Conservation (phyloP, 2,113 vertebrate genomes). For the Cryptotis parvus region DNA sequence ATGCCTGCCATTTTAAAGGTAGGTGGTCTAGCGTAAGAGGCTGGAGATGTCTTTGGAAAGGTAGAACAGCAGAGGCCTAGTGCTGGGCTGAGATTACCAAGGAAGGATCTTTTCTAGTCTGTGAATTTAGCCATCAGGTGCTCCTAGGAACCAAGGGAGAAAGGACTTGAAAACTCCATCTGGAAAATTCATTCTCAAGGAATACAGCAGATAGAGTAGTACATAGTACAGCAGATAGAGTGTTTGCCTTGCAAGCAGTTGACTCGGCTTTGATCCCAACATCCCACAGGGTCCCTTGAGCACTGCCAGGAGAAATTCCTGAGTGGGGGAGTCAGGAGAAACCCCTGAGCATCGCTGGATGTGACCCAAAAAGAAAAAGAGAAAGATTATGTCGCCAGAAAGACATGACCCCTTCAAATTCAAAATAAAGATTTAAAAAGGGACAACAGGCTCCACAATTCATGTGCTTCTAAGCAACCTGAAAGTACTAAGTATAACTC, state of each 20-base stretch:
- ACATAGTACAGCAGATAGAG: too few relatives aligned
- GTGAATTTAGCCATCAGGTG: background rate
- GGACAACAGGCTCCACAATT: background rate
- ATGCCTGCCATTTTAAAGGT: background rate
- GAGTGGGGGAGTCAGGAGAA: too few relatives aligned
- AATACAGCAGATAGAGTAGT: too few relatives aligned
- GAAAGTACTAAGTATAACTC: background rate
- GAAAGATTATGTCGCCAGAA: too few relatives aligned
- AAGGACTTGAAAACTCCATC: background rate
- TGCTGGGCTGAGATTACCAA: background rate
- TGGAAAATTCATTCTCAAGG: background rate
- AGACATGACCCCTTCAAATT: background rate
- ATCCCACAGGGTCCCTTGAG: too few relatives aligned
- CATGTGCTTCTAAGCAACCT: background rate
- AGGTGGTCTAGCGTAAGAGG: background rate
- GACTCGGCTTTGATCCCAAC: too few relatives aligned
- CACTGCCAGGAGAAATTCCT: too few relatives aligned
- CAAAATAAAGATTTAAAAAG: background rate
- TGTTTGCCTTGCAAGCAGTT: too few relatives aligned
- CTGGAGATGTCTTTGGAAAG: background rate
- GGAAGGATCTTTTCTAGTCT: background rate
- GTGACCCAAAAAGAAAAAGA: too few relatives aligned
- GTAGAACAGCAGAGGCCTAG: background rate
- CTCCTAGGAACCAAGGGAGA: background rate
- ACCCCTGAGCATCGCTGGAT: too few relatives aligned